A percentile compares a stretch with the other conserved stretches of the same genome.
Evolutionary conservation across 2,888 invertebrate genomes (phyloP).

Genomic region (Apodemia mormo): DNA sequence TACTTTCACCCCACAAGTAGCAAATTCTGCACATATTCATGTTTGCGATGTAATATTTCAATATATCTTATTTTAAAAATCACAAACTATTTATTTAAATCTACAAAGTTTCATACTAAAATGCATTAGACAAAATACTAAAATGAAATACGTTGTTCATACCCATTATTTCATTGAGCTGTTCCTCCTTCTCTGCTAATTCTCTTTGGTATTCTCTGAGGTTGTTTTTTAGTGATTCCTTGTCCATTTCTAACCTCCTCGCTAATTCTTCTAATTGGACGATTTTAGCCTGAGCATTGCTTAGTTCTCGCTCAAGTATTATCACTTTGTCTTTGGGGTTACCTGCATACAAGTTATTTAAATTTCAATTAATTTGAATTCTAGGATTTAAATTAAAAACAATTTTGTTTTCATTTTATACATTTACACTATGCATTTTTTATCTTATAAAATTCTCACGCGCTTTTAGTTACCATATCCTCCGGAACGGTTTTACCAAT

Average conservation of each 20-base stretch:
- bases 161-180: constrained; percentile 70
- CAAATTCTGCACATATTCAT: too few relatives aligned
- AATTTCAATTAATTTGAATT: not conserved
- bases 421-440: too few relatives aligned
- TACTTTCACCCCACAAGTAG: too few relatives aligned
- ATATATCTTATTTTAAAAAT: too few relatives aligned
- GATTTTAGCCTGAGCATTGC: constrained; percentile 57
- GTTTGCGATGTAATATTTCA: too few relatives aligned
- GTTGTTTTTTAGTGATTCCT: constrained; percentile 86
- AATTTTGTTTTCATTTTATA: not conserved
- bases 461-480: too few relatives aligned
- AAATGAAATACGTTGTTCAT: constrained; percentile 29
- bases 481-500: too few relatives aligned
- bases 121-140: too few relatives aligned
- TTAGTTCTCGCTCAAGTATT: constrained; percentile 66
- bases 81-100: too few relatives aligned
- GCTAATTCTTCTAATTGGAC: constrained; percentile 69
- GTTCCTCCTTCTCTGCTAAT: constrained; percentile 66
- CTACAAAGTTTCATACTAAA: too few relatives aligned
- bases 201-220: constrained; percentile 80
- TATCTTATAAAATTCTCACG: too few relatives aligned
- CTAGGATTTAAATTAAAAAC: too few relatives aligned
- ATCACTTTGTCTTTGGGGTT: constrained; percentile 70
- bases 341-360: constrained; percentile 44
- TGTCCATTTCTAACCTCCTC: constrained; percentile 80